phyloP scores from a whole-genome alignment of 2,113 vertebrate species.

The Pomatostomus ruficeps region DNA sequence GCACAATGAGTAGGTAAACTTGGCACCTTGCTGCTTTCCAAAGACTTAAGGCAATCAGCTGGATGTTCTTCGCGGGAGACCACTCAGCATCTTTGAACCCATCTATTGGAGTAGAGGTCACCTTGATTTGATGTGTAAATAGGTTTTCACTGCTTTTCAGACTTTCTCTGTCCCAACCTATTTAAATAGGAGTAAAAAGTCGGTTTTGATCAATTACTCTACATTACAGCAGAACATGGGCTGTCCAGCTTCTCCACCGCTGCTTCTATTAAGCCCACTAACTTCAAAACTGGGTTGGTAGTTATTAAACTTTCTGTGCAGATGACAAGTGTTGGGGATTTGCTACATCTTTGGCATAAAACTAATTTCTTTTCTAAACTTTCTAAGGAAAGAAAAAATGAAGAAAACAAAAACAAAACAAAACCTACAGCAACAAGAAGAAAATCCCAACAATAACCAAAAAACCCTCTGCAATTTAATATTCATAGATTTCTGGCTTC shows the following conservation, averaged over 20 bases:
- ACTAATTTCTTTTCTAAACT: neutral
- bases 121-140: neutral
- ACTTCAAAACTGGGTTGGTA: neutral
- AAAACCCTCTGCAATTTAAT: neutral
- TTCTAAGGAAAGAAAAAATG: neutral
- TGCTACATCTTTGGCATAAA: neutral
- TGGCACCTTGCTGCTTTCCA: neutral
- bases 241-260: neutral
- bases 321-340: neutral
- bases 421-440: neutral
- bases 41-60: neutral
- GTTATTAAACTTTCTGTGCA: neutral
- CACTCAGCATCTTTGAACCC: neutral
- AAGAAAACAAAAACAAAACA: fast-evolving
- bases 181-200: neutral
- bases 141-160: neutral
- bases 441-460: neutral
- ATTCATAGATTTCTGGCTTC: neutral
- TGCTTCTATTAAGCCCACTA: neutral
- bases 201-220: neutral
- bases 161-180: neutral
- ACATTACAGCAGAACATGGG: neutral
- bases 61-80: neutral
- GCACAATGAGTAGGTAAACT: slow-evolving; percentile 24
- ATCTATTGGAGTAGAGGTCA: neutral